Conservation (phyloP, 2,113 vertebrate species). For the Paramisgurnus dabryanus region DNA sequence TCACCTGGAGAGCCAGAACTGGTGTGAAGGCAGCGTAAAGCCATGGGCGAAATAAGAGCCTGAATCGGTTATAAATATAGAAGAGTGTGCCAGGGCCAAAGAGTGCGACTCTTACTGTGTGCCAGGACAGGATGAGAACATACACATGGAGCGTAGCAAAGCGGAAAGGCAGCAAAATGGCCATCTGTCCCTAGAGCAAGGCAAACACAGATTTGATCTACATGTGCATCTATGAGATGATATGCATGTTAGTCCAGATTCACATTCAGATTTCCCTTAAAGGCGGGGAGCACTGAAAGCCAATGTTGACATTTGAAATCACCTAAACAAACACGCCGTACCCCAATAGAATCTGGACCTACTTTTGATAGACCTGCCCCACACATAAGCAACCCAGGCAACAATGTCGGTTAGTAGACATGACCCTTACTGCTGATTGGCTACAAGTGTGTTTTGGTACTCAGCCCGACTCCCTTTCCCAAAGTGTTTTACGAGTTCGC, state of each 20-base stretch:
- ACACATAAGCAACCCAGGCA: too few relatives aligned
- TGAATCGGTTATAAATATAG: conserved; percentile 41
- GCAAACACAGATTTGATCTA: conserved; percentile 4
- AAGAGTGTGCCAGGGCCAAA: neutral
- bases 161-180: conserved; percentile 57
- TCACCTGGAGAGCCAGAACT: conserved; percentile 56
- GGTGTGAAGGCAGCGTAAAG: conserved; percentile 56
- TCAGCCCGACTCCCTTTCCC: too few relatives aligned
- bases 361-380: too few relatives aligned
- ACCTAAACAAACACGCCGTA: too few relatives aligned
- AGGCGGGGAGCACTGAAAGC: too few relatives aligned
- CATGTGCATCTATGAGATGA: neutral
- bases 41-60: conserved; percentile 50
- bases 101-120: conserved; percentile 19
- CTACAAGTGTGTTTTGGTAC: too few relatives aligned
- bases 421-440: too few relatives aligned
- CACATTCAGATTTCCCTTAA: too few relatives aligned
- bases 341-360: too few relatives aligned
- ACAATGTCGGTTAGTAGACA: too few relatives aligned
- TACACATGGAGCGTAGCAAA: conserved; percentile 58
- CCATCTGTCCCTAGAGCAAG: conserved; percentile 71
- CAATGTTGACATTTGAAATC: too few relatives aligned
- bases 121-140: conserved; percentile 67
- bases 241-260: neutral
- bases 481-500: too few relatives aligned